Base-by-base conservation (phyloP, 64 coral and sea anemone genomes). In the Hydrozoanthus tunicans region DNA sequence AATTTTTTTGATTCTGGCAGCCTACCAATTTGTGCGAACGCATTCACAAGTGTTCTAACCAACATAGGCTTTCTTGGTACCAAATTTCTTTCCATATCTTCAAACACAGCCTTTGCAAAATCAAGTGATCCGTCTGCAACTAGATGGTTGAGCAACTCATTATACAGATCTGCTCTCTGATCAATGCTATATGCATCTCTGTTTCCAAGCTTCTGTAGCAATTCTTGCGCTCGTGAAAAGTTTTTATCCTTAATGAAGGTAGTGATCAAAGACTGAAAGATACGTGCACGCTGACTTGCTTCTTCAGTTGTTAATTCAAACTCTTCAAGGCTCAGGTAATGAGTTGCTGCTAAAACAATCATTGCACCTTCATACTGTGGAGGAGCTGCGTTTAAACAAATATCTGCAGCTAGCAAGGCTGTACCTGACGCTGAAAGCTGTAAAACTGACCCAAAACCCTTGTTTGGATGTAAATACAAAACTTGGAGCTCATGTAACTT, bases 1-100 rank as follows among this genome's bases (percentile, higher is more conserved):
- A 88, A 73, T 4, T 6, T 6, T 57, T 74, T 88, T 23, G 84
- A 67, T 7, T 88, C 68, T 32, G 69, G 60, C 20, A 74, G 32
- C 61, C 12, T 43, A 59, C 84, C 84, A 51, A 70, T 88, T 61
- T 59, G 68, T 14, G 67, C 84, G 61, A 88, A 88, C 13, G 68
- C 84, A 74, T 88, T 88, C 5, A 88, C 84, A 75, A 88, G 84
- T 24, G 84, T 70, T 57, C 84, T 88, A 24, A 74, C 67, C 12
- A 88, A 67, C 15, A 74, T 56, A 2, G 23, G 14, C 20, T 88
- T 25, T 43, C 69, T 73, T 11, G 69, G 66, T 59, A 88, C 32
- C 12, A 88, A 59, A 17, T 60, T 88, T 11, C 56, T 69, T 88
- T 88, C 66, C 84, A 88, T 88, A 51, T 88, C 84, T 57, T 70